These are phyloP conservation scores for Ageneiosus marmoratus DNA, from an alignment of 2,113 vertebrate species.

Conservation along the genomic window DNA sequence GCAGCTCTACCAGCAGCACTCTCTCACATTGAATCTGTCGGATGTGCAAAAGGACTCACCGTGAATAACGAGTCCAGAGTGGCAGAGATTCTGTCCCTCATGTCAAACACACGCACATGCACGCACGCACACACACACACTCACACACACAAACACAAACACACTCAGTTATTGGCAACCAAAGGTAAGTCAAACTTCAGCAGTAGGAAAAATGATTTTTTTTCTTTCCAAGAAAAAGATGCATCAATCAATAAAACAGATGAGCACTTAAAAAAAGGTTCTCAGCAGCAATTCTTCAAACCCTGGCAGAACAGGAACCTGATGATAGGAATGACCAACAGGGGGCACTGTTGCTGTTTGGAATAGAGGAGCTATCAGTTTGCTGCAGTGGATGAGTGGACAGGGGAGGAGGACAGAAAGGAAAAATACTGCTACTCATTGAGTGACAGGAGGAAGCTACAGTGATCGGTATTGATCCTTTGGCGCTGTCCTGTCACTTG, in stretches of 20 bases:
- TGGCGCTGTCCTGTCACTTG: constrained; percentile 55
- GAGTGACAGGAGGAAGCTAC: constrained; percentile 71
- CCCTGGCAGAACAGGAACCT: constrained; percentile 52
- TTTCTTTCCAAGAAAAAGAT: constrained; percentile 59
- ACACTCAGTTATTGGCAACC: constrained; percentile 60
- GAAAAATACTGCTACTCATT: constrained; percentile 66
- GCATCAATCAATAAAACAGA: constrained; percentile 67
- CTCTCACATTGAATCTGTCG: constrained; percentile 60
- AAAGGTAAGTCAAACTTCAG: constrained; percentile 68
- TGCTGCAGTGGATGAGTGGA: constrained; percentile 54
- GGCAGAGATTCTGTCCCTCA: constrained; percentile 65
- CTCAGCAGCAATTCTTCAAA: constrained; percentile 61
- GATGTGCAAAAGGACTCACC: constrained; percentile 66
- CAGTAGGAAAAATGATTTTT: constrained; percentile 51
- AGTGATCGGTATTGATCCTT: constrained; percentile 70
- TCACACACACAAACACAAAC: constrained; percentile 22
- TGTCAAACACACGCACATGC: constrained; percentile 24
- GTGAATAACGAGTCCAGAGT: constrained; percentile 71
- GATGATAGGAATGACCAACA: constrained; percentile 63
- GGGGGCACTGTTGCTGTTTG: constrained; percentile 79
- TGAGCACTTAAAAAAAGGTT: constrained; percentile 57
- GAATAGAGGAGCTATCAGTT: constrained; percentile 35
- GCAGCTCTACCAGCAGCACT: constrained; percentile 63
- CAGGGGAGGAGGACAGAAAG: constrained; percentile 47
- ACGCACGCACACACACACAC: not conserved